These are phyloP conservation scores for Discoglossus pictus DNA, from an alignment of 2,797 vertebrate genomes.

Conservation along the genomic window DNA sequence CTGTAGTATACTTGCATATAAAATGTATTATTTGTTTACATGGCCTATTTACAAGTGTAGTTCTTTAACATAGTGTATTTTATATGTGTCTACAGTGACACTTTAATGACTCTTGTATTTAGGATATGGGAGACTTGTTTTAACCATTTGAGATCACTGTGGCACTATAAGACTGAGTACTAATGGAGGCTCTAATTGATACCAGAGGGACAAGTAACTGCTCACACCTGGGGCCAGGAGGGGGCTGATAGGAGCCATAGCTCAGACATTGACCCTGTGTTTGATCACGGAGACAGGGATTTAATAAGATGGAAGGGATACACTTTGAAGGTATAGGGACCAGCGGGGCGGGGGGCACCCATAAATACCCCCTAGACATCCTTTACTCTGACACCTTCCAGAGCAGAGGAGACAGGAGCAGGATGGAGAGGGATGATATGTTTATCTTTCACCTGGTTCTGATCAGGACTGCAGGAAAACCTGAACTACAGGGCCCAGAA, in stretches of 20 bases:
- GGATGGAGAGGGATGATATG: constrained; percentile 1
- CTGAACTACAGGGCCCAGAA: background rate
- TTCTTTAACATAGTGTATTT: too few species aligned
- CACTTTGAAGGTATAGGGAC: constrained; percentile 38
- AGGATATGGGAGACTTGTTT: too few species aligned
- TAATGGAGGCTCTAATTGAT: constrained; percentile 19
- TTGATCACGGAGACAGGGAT: constrained; percentile 44
- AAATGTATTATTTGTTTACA: too few species aligned
- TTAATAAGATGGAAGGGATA: constrained; percentile 6
- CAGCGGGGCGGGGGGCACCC: background rate
- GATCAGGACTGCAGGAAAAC: constrained; percentile 9
- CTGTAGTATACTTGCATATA: too few species aligned
- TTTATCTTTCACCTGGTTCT: constrained; percentile 33
- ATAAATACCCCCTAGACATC: constrained; percentile 19
- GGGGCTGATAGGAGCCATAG: constrained; percentile 20
- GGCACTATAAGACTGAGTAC: too few species aligned
- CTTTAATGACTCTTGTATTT: too few species aligned
- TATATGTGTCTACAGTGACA: too few species aligned
- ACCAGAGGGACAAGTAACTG: constrained; percentile 9
- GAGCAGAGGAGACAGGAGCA: constrained; percentile 4
- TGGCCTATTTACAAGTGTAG: too few species aligned
- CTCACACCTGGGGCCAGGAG: constrained; percentile 27
- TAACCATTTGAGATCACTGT: too few species aligned
- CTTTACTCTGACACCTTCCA: constrained; percentile 45
- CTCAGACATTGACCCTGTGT: constrained; percentile 30